A percentile compares a stretch with the other conserved stretches of the same genome.
Evolutionary conservation across 2,797 vertebrate species (phyloP).

Genomic region (Chanos chanos): DNA sequence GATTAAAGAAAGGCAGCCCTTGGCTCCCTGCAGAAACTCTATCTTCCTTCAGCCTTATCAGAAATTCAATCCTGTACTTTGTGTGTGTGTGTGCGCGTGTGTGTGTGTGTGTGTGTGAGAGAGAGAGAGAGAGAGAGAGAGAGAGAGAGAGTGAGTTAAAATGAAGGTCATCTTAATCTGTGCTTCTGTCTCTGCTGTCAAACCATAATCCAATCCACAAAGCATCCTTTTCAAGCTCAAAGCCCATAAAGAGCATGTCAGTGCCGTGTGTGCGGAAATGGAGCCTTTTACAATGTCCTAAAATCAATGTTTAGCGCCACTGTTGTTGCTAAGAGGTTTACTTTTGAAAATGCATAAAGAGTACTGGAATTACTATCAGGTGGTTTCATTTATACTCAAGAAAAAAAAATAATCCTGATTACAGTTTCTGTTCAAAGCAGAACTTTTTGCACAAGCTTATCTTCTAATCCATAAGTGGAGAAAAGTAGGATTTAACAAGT

Average conservation of each 20-base stretch:
- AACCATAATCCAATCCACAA: conserved; percentile 43
- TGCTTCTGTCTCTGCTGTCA: conserved; percentile 32
- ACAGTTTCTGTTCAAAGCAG: conserved; percentile 30
- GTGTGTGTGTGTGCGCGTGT: no score
- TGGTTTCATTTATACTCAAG: conserved; percentile 34
- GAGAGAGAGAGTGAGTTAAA: no score
- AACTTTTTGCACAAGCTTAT: conserved; percentile 33
- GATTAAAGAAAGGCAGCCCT: neutral
- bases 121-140: no score
- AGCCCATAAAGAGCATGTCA: conserved; percentile 18
- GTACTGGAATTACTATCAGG: conserved; percentile 25
- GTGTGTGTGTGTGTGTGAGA: no score
- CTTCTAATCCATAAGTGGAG: conserved; percentile 32
- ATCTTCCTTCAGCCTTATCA: conserved; percentile 13
- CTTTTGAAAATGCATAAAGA: conserved; percentile 2
- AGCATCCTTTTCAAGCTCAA: conserved; percentile 30
- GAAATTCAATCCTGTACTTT: conserved; percentile 26
- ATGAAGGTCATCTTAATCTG: conserved; percentile 47
- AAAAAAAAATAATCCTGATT: conserved; percentile 35
- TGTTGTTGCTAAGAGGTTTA: conserved; percentile 31
- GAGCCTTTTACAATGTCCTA: conserved; percentile 11
- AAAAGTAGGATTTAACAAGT: conserved; percentile 31
- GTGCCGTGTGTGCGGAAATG: conserved; percentile 25
- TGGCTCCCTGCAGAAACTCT: neutral
- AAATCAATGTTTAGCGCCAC: conserved; percentile 17